These are phyloP conservation scores for Zapus hudsonius DNA, from an alignment of 2,113 vertebrate species.

Conservation along the genomic window DNA sequence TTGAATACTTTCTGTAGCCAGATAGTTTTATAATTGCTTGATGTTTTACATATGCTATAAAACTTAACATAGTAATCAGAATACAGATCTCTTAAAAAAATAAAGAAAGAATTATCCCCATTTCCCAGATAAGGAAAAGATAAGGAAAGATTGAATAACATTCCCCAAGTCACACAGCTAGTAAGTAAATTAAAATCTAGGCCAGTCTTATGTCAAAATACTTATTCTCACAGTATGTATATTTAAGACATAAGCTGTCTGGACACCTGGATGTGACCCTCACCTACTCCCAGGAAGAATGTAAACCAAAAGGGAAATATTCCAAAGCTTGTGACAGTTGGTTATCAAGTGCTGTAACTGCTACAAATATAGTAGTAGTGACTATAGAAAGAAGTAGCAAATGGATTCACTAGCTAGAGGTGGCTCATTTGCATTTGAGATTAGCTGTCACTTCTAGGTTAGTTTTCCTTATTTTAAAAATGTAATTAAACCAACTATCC, in stretches of 20 bases:
- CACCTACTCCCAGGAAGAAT: conserved; percentile 25
- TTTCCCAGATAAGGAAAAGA: conserved; percentile 52
- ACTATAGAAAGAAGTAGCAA: conserved; percentile 33
- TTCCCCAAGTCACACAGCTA: conserved; percentile 41
- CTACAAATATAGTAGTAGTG: neutral
- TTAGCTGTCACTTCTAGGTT: conserved; percentile 44
- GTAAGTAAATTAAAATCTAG: conserved; percentile 56
- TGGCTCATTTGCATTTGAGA: conserved; percentile 39
- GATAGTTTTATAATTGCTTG: neutral
- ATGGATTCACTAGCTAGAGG: neutral
- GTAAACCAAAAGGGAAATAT: neutral
- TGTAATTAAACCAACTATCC: conserved; percentile 64
- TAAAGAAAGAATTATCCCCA: conserved; percentile 41
- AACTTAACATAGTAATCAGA: conserved; percentile 50
- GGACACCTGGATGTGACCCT: neutral
- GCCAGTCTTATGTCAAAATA: neutral
- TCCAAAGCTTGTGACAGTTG: neutral
- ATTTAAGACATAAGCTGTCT: conserved; percentile 19
- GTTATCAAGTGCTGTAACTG: neutral
- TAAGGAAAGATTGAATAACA: conserved; percentile 58
- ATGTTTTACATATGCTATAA: neutral
- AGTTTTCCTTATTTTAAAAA: conserved; percentile 52
- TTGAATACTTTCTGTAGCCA: neutral
- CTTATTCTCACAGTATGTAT: neutral
- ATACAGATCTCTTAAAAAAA: conserved; percentile 21